A percentile compares a stretch with the other conserved stretches of the same genome.
phyloP scores from a whole-genome alignment of 1,140 invertebrate species.

The Leguminivora glycinivorella region DNA sequence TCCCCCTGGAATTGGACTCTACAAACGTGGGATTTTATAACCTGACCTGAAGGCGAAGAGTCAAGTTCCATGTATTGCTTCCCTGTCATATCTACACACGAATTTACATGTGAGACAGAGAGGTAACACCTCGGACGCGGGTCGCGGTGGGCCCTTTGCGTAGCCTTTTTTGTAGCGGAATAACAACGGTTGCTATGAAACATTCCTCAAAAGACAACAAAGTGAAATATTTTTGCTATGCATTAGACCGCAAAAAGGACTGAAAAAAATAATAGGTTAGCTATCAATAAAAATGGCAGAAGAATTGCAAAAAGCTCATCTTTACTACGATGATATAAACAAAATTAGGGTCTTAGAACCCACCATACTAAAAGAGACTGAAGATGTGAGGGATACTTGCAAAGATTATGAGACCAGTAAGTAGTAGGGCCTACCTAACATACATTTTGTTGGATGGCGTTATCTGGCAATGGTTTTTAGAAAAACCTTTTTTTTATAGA shows the following conservation, averaged over 20 bases:
- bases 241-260: not conserved
- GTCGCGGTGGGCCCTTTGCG: too few species aligned
- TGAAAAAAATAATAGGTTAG: not conserved
- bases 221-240: slow-evolving; percentile 18
- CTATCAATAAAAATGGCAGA: slow-evolving; percentile 87
- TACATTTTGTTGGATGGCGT: too few species aligned
- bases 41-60: too few species aligned
- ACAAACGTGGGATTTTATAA: too few species aligned
- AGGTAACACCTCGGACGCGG: too few species aligned
- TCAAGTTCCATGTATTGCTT: too few species aligned
- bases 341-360: slow-evolving; percentile 91
- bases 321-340: slow-evolving; percentile 93
- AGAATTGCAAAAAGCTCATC: slow-evolving; percentile 84
- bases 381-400: slow-evolving; percentile 89
- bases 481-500: slow-evolving; percentile 79
- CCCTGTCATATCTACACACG: too few species aligned
- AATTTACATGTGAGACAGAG: too few species aligned
- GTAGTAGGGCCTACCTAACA: too few species aligned
- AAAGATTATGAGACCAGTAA: slow-evolving; percentile 90
- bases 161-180: too few species aligned
- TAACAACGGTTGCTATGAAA: slow-evolving; percentile 16
- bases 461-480: too few species aligned
- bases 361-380: slow-evolving; percentile 86
- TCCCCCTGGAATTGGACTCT: too few species aligned
- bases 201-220: slow-evolving; percentile 30